Percentiles rank a stretch among this genome's conserved stretches.
Conservation (phyloP, 2,797 vertebrate genomes). For the Artibeus lituratus region DNA sequence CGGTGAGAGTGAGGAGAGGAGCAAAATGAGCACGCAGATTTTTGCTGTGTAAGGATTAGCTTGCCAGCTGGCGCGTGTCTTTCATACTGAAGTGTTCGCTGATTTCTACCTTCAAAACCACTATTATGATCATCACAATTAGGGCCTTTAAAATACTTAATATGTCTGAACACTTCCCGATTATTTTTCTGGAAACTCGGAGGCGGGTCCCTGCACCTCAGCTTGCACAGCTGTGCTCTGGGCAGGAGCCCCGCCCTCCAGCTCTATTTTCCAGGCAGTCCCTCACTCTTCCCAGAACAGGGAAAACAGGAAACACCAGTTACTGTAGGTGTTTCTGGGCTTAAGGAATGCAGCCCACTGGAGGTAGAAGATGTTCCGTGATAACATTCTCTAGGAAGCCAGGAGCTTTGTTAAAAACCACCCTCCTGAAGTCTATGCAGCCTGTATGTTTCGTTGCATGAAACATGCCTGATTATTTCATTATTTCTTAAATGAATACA, state of each 20-base stretch:
- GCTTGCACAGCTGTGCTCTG: background rate
- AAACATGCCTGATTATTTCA: constrained; percentile 65
- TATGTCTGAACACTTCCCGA: background rate
- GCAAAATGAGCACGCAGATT: background rate
- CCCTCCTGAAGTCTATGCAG: background rate
- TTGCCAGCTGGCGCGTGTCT: background rate
- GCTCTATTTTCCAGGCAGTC: constrained; percentile 8
- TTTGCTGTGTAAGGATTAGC: background rate
- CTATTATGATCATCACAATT: background rate
- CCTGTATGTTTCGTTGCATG: constrained; percentile 30
- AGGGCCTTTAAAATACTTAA: background rate
- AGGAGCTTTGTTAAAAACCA: background rate
- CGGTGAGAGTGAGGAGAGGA: background rate
- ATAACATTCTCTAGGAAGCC: background rate
- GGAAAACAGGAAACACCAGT: constrained; percentile 32
- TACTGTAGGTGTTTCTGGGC: constrained; percentile 39
- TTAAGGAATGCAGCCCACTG: background rate
- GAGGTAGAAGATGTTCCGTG: background rate
- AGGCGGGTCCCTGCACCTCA: background rate
- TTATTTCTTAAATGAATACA: constrained; percentile 78
- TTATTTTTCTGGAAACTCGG: constrained; percentile 47
- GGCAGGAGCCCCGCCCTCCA: background rate
- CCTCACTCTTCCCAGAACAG: constrained; percentile 51
- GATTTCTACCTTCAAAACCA: background rate
- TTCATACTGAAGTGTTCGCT: background rate